Evolutionary conservation across 2,113 vertebrate genomes (phyloP).

Genomic region (Odocoileus hemionus): DNA sequence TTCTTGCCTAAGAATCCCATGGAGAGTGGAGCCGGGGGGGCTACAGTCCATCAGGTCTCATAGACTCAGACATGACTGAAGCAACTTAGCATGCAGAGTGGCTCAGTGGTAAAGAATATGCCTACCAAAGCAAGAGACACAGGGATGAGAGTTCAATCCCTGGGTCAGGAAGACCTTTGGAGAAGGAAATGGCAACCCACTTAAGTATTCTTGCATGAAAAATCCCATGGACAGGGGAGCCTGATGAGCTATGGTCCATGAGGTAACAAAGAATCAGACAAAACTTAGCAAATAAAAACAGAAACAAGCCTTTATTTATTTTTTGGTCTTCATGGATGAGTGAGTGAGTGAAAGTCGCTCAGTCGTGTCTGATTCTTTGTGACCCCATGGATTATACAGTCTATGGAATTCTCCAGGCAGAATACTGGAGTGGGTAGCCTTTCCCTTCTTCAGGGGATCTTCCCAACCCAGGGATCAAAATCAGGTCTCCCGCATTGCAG

Average conservation of each 20-base stretch:
- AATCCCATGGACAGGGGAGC: background rate
- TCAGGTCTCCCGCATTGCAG: background rate
- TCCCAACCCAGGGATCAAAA: background rate
- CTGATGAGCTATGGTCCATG: background rate
- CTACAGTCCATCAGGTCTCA: background rate
- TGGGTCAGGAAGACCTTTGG: background rate
- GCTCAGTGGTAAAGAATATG: background rate
- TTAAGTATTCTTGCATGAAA: background rate
- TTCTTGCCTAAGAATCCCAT: background rate
- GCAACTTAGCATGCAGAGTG: background rate
- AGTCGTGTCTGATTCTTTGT: accelerated
- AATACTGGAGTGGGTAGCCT: background rate
- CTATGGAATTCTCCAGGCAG: background rate
- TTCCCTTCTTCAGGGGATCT: background rate
- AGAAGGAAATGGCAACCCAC: background rate
- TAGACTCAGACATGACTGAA: background rate
- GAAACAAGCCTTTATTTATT: background rate
- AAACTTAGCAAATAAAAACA: background rate
- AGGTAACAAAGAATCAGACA: background rate
- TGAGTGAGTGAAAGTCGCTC: background rate
- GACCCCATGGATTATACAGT: background rate
- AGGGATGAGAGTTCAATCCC: background rate
- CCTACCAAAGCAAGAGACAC: background rate
- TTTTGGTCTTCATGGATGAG: background rate
- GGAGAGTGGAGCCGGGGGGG: too few relatives aligned